phyloP scores from a whole-genome alignment of 2,797 vertebrate genomes.

The Enteromius thamalakanensis region DNA sequence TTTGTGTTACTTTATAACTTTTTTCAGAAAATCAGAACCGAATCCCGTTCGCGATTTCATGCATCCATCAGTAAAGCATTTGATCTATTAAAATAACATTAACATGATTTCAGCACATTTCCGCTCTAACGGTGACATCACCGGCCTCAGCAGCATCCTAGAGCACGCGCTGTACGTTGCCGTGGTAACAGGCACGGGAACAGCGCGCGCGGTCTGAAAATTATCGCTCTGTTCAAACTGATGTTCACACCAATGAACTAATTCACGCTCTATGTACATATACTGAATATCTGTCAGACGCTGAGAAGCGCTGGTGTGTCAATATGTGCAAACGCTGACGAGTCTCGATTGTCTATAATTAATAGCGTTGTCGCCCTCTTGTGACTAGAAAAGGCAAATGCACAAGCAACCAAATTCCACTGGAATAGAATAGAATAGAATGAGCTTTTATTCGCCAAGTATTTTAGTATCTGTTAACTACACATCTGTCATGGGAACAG shows the following conservation, averaged over 20 bases:
- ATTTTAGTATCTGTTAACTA: background rate
- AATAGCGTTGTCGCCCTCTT: background rate
- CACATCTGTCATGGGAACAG: background rate
- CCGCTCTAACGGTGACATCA: slow-evolving; percentile 64
- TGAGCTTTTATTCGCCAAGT: background rate
- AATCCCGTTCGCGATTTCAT: background rate
- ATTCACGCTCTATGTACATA: slow-evolving; percentile 45
- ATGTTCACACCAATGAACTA: slow-evolving; percentile 70
- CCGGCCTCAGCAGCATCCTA: slow-evolving; percentile 72
- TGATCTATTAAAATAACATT: background rate
- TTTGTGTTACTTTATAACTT: background rate
- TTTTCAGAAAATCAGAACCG: background rate
- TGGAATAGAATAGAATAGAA: background rate
- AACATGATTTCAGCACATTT: slow-evolving; percentile 53
- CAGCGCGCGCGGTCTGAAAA: slow-evolving; percentile 57
- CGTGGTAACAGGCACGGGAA: slow-evolving; percentile 73
- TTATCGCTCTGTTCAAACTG: slow-evolving; percentile 51
- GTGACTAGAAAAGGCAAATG: background rate
- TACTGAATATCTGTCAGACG: background rate
- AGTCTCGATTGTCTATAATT: background rate
- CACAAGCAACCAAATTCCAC: background rate
- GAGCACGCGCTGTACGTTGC: slow-evolving; percentile 68
- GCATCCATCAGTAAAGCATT: background rate
- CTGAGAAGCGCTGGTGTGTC: background rate
- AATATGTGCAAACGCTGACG: background rate